Conservation (phyloP, 2,797 vertebrate species). For the Odontamblyopus rebecca region DNA sequence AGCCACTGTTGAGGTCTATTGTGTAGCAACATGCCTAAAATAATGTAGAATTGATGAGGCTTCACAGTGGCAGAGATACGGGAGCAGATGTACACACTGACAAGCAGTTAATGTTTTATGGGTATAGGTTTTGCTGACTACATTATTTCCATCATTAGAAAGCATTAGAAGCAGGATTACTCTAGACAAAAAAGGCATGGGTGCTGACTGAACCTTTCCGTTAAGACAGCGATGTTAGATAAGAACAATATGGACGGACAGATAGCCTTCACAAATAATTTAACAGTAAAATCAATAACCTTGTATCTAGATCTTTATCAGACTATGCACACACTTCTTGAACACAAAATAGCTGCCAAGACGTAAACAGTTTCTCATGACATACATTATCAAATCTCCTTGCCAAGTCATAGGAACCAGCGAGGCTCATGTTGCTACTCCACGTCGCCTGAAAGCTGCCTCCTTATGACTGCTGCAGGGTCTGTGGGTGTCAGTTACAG, state of each 20-base stretch:
- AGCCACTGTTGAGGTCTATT: background rate
- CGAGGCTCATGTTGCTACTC: constrained; percentile 57
- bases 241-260: background rate
- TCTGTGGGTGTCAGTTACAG: constrained; percentile 63
- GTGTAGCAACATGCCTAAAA: constrained; percentile 2
- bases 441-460: constrained; percentile 59
- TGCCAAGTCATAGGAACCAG: constrained; percentile 49
- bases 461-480: constrained; percentile 56
- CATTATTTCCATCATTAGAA: constrained; percentile 8
- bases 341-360: constrained; percentile 22
- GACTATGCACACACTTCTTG: background rate
- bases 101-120: background rate
- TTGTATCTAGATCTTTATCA: background rate
- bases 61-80: constrained; percentile 6
- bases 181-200: constrained; percentile 29
- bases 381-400: constrained; percentile 58
- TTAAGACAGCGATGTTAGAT: constrained; percentile 15
- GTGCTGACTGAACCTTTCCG: constrained; percentile 42
- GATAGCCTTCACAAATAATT: background rate
- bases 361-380: constrained; percentile 36
- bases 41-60: constrained; percentile 15
- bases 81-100: constrained; percentile 9
- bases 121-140: constrained; percentile 6
- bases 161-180: constrained; percentile 20
- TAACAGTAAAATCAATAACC: background rate